A percentile compares a stretch with the other conserved stretches of the same genome.
phyloP scores from a whole-genome alignment of 1,140 invertebrate species.

The Cotesia vestalis region DNA sequence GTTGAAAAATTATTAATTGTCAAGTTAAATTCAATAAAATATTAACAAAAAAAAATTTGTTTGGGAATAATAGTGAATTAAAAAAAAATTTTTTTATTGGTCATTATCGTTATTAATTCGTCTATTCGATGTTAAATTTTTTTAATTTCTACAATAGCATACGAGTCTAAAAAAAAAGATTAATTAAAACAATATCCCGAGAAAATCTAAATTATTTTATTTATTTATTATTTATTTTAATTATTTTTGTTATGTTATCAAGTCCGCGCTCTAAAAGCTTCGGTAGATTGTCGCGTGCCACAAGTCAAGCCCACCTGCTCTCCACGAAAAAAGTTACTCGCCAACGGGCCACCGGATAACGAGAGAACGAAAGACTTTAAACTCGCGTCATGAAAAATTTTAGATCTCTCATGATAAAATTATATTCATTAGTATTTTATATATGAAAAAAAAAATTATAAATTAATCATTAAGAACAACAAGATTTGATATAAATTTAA shows the following conservation, averaged over 20 bases:
- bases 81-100: no score
- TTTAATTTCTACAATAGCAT: no score
- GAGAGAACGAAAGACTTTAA: conserved; percentile 14
- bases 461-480: no score
- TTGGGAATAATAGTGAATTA: no score
- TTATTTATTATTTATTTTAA: neutral
- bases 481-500: no score
- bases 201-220: neutral
- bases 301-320: conserved; percentile 51
- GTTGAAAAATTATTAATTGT: no score
- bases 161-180: neutral
- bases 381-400: neutral
- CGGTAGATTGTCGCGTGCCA: conserved; percentile 61
- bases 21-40: no score
- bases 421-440: conserved; percentile 6
- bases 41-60: no score
- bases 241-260: conserved; percentile 23
- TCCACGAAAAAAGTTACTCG: conserved; percentile 53
- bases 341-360: conserved; percentile 50
- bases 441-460: no score
- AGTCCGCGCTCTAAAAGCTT: conserved; percentile 28
- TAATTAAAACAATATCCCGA: neutral
- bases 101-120: no score
- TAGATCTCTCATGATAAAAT: neutral
- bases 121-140: no score